Percentiles rank a stretch among this genome's conserved stretches.
phyloP scores from a whole-genome alignment of 2,113 vertebrate species.

The Oryctolagus cuniculus region mOryCun1.1 NC_091433.1:187255501-187256000 shows the following conservation, averaged over 20 bases:
- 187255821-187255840: neutral
- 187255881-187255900: neutral
- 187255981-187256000: neutral
- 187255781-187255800: neutral
- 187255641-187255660: neutral
- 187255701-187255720: neutral
- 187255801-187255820: neutral
- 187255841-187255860: neutral
- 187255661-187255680: neutral
- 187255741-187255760: neutral
- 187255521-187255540: neutral
- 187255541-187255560: neutral
- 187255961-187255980: fast-evolving
- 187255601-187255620: neutral
- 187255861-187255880: neutral
- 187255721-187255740: neutral
- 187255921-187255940: neutral
- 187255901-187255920: too few species aligned
- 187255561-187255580: neutral
- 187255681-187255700: neutral
- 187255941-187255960: neutral
- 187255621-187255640: neutral
- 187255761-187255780: neutral
- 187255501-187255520: neutral
- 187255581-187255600: neutral